Conservation (phyloP, 2,113 vertebrate genomes). For the Cacatua alba region DNA sequence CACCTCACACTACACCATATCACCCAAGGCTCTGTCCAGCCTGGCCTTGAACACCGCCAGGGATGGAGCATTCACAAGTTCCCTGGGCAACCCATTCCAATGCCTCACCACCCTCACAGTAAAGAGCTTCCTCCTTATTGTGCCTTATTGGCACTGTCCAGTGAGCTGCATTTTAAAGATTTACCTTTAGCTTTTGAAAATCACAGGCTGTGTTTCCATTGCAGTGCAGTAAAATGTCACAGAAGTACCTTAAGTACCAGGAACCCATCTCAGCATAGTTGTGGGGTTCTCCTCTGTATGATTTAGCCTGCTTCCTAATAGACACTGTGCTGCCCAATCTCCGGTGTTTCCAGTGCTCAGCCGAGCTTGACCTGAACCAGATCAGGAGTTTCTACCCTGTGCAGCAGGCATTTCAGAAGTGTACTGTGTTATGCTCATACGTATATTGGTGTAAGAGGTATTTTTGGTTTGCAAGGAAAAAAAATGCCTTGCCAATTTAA, state of each 20-base stretch:
- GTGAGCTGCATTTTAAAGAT: neutral
- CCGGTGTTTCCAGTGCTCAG: neutral
- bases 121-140: too few species aligned
- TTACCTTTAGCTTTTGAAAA: neutral
- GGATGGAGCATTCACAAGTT: too few species aligned
- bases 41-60: too few species aligned
- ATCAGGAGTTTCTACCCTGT: neutral
- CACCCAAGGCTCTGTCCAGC: too few species aligned
- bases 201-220: neutral
- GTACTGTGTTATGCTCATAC: neutral
- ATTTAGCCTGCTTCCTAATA: neutral
- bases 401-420: neutral
- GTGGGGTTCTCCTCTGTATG: neutral
- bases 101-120: too few species aligned
- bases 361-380: neutral
- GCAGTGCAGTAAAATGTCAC: neutral
- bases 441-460: neutral
- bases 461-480: neutral
- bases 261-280: neutral
- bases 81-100: too few species aligned
- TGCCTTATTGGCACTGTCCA: neutral
- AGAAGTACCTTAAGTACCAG: neutral
- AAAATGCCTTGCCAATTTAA: neutral
- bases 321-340: neutral
- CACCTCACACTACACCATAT: too few species aligned